Evolutionary conservation across 2,888 invertebrate genomes (phyloP).

Genomic region (Diarsia rubi): DNA sequence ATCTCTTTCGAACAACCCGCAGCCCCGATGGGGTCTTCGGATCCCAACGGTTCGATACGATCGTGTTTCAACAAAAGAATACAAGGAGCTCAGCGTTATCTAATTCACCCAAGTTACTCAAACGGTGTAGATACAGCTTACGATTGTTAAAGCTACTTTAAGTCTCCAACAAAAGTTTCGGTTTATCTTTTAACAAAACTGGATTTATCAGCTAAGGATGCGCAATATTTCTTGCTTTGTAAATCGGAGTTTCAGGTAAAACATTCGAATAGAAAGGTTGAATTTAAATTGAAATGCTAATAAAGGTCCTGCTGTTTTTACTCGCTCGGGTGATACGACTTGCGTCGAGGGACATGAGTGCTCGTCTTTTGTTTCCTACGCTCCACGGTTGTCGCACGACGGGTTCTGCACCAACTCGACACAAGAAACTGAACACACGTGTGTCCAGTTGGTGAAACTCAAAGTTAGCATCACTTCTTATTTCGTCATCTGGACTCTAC

Average conservation of each 20-base stretch:
- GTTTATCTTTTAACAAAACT: conserved; percentile 21
- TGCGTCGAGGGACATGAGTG: neutral
- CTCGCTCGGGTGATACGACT: neutral
- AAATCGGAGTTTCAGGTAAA: conserved; percentile 19
- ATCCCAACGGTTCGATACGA: neutral
- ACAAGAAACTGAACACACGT: no score
- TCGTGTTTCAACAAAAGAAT: conserved; percentile 8
- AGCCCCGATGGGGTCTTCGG: no score
- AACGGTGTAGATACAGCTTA: neutral
- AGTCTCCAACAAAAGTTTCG: conserved; percentile 29
- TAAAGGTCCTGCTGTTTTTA: neutral
- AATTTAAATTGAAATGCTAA: neutral
- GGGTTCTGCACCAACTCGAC: no score
- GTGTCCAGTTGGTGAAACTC: no score
- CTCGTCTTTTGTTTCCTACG: neutral
- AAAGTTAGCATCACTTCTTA: no score
- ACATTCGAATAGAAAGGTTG: conserved; percentile 2
- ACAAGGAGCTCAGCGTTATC: conserved; percentile 16
- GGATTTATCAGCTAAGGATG: neutral
- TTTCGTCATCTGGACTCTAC: no score
- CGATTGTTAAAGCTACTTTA: conserved; percentile 27
- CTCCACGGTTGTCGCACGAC: neutral
- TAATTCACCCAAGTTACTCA: conserved; percentile 25
- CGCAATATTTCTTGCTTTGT: conserved; percentile 19
- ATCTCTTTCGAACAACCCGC: no score